Evolutionary conservation across 2,797 vertebrate genomes (phyloP), one percentile per base, ranked within the genome.

Genomic region (Coregonus ussuriensis): DNA sequence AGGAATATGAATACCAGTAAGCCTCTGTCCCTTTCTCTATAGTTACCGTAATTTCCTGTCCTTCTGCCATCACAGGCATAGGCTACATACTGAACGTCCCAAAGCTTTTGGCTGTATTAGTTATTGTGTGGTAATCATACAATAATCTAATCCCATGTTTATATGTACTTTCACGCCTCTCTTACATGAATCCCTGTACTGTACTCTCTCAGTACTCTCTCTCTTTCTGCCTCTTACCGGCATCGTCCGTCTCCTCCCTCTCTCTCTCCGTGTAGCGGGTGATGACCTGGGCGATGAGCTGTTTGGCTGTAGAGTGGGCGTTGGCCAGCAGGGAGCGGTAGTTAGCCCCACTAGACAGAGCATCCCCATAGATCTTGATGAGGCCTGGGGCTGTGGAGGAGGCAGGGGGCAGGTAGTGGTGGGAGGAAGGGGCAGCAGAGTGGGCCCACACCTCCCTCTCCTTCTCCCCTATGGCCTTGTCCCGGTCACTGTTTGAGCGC

Each of bases 331-430:
- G 90, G 75, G 94, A 95, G 81, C 94, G 93, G 85, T 96, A 96
- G 89, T 96, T 96, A 37, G 95, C 94, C 6, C 95, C 95, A 54
- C 94, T 94, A 74, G 94, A 94, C 7, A 96, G 90, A 47, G 92
- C 94, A 86, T 96, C 95, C 11, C 94, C 95, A 41, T 95, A 96
- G 83, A 96, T 94, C 84, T 96, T 96, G 72, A 96, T 93, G 74
- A 96, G 89, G n/a, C 95, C 96, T 0, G 94, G 95, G 75, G 94
- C 93, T 9, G 93, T 89, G 21, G 94, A 94, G 13, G 94, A 89
- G 66, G 92, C 91, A 33, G 94, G 91, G 74, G 95, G 93, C 75
- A 95, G 82, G 81, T 94, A 95, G 86, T 95, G 94, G 83, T 95
- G 95, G n/a, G 93, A 88, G 62, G 88, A 94, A n/a, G 91, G 90